Conservation (phyloP, 2,113 vertebrate species). For the Bothrops jararaca region DNA sequence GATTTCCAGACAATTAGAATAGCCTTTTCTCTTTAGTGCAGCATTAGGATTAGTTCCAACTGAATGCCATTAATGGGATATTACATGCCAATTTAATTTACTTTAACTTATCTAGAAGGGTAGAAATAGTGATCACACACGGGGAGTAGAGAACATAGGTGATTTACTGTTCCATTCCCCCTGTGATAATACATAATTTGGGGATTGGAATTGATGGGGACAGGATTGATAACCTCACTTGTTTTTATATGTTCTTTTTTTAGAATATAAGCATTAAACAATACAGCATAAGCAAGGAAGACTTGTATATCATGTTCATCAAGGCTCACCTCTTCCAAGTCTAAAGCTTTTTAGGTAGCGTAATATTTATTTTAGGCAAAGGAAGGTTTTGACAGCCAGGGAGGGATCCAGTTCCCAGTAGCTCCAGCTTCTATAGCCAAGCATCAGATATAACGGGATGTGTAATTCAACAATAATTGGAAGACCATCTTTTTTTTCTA, state of each 20-base stretch:
- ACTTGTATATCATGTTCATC: background rate
- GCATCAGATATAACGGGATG: background rate
- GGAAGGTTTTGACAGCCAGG: background rate
- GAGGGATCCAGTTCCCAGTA: background rate
- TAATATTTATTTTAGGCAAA: background rate
- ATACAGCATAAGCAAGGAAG: background rate
- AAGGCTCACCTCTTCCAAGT: background rate
- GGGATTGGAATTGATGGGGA: background rate
- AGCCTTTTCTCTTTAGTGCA: background rate
- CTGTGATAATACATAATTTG: background rate
- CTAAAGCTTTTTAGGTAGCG: background rate
- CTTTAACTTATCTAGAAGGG: background rate
- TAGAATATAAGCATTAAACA: background rate
- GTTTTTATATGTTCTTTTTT: background rate
- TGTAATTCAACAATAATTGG: background rate
- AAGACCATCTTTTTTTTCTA: background rate
- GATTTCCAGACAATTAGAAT: background rate
- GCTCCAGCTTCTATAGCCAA: background rate
- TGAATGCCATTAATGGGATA: background rate
- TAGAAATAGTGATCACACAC: background rate
- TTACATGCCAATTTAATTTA: background rate
- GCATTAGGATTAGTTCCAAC: background rate
- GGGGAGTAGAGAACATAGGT: background rate
- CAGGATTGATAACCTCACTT: background rate
- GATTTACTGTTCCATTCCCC: background rate